phyloP scores from a whole-genome alignment of 1,140 invertebrate genomes.

The Bombus soroeensis region DNA sequence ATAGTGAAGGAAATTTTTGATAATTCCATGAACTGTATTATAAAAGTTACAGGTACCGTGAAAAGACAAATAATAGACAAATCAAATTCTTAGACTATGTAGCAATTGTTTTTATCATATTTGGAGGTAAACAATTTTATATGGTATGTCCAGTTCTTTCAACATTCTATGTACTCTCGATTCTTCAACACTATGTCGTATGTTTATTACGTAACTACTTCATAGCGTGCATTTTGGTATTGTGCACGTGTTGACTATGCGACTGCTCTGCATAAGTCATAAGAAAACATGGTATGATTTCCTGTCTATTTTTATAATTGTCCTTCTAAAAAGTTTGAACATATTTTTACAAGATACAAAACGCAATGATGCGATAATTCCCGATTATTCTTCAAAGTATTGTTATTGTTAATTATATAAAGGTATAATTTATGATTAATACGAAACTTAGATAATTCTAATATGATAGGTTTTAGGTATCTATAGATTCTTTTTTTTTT shows the following conservation, averaged over 20 bases:
- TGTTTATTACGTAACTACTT: slow-evolving; percentile 35
- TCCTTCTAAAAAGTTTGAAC: neutral
- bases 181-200: neutral
- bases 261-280: neutral
- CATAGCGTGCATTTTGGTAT: neutral
- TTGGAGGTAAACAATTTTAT: neutral
- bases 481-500: no score
- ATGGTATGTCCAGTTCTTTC: neutral
- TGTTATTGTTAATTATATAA: neutral
- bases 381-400: neutral
- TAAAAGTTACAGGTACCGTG: neutral
- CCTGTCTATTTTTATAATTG: neutral
- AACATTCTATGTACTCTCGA: neutral
- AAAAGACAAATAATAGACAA: neutral
- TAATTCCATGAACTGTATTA: neutral
- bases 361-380: no score
- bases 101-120: neutral
- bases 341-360: neutral
- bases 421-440: neutral
- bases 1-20: neutral
- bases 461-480: no score
- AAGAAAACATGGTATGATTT: neutral
- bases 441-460: no score
- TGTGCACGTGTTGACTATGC: slow-evolving; percentile 9
- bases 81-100: neutral